phyloP scores from a whole-genome alignment of 2,797 vertebrate species.

The Hippocampus kuda region DNA sequence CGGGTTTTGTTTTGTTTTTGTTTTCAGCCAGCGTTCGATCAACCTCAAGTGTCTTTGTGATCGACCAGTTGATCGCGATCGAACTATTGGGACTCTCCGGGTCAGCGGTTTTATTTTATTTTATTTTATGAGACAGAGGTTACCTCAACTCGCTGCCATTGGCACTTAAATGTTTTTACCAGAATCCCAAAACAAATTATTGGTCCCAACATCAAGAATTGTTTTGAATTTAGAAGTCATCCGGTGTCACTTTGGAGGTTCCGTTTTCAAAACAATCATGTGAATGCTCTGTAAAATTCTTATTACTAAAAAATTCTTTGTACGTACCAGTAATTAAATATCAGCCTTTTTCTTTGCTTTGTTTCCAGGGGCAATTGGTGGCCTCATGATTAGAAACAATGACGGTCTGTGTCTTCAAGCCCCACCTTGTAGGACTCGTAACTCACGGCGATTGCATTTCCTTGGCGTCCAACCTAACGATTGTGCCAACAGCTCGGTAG shows the following conservation, averaged over 20 bases:
- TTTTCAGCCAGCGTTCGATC: too few relatives aligned
- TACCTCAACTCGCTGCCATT: too few relatives aligned
- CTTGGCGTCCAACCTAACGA: not conserved
- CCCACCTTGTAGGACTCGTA: not conserved
- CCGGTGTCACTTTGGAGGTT: not conserved
- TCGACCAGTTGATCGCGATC: too few relatives aligned
- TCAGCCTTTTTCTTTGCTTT: not conserved
- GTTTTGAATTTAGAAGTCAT: not conserved
- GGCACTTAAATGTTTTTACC: too few relatives aligned
- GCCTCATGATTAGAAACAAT: slow-evolving; percentile 1
- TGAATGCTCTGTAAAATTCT: not conserved
- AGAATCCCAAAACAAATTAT: too few relatives aligned
- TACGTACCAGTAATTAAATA: not conserved
- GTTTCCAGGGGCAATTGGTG: not conserved
- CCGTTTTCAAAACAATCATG: not conserved
- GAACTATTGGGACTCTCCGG: too few relatives aligned
- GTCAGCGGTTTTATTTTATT: too few relatives aligned
- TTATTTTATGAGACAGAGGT: too few relatives aligned
- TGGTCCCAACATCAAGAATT: too few relatives aligned
- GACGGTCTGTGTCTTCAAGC: not conserved
- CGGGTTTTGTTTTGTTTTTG: too few relatives aligned
- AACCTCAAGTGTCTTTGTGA: too few relatives aligned
- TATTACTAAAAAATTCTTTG: not conserved
- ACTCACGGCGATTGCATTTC: not conserved
- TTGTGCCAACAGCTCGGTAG: not conserved